These are phyloP conservation scores for Chironomus tepperi DNA, from an alignment of 1,140 invertebrate genomes.

Conservation along the genomic window DNA sequence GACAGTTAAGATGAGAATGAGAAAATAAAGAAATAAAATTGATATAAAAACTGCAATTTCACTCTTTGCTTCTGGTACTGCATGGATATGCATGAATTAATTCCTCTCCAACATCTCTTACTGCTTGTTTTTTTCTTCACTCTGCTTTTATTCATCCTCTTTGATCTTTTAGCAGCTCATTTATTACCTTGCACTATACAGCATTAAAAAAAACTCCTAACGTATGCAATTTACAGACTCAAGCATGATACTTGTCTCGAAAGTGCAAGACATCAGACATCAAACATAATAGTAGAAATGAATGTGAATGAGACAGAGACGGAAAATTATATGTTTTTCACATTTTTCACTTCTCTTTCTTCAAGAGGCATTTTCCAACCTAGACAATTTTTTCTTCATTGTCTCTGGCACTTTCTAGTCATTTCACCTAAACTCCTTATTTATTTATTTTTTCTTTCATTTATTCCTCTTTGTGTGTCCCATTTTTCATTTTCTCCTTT, in stretches of 20 bases:
- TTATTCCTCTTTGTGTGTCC: too few relatives aligned
- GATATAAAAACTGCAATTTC: neutral
- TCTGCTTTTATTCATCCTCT: neutral
- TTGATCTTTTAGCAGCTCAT: conserved; percentile 12
- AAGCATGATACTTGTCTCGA: neutral
- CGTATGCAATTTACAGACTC: neutral
- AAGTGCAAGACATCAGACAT: neutral
- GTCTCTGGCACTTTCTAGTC: neutral
- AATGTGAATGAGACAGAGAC: neutral
- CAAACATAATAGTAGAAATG: neutral
- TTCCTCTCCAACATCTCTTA: neutral
- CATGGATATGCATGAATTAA: neutral
- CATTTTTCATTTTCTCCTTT: too few relatives aligned
- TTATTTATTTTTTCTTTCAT: too few relatives aligned
- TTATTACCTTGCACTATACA: neutral
- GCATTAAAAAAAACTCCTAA: neutral
- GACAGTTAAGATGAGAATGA: neutral
- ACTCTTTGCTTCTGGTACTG: neutral
- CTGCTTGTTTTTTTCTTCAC: neutral
- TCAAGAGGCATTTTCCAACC: conserved; percentile 2
- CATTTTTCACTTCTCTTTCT: neutral
- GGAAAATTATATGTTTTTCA: neutral
- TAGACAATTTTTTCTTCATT: conserved; percentile 21
- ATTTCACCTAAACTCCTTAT: neutral
- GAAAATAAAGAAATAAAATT: neutral